Percentiles rank a stretch among this genome's conserved stretches.
Conservation (phyloP, 2,797 vertebrate species). For the Lacerta agilis region DNA sequence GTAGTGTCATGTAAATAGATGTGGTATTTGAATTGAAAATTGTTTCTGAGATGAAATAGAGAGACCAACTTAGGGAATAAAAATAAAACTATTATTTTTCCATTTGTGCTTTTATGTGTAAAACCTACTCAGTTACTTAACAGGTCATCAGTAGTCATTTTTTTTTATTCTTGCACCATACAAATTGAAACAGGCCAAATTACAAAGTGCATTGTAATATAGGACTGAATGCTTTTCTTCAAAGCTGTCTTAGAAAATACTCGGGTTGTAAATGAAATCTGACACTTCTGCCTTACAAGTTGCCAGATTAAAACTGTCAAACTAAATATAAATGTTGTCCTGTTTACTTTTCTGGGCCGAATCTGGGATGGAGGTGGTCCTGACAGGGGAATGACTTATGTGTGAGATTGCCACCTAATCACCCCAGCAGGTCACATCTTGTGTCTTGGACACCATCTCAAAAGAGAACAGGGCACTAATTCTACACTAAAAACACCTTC, state of each 20-base stretch:
- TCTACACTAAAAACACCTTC: not conserved
- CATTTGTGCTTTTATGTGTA: not conserved
- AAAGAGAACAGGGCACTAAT: not conserved
- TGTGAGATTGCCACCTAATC: too few species aligned
- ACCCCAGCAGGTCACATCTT: too few species aligned
- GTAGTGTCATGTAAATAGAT: slow-evolving; percentile 12
- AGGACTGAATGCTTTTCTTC: slow-evolving; percentile 7
- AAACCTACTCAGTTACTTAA: slow-evolving; percentile 21
- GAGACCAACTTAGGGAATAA: not conserved
- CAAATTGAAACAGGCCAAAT: slow-evolving; percentile 33
- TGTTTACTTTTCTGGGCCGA: not conserved
- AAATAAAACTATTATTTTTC: not conserved
- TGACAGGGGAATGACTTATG: too few species aligned
- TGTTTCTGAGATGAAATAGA: slow-evolving; percentile 12
- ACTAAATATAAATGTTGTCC: not conserved
- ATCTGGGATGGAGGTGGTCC: too few species aligned
- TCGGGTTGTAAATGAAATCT: not conserved
- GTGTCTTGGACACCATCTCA: too few species aligned
- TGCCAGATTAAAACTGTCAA: not conserved
- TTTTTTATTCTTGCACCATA: not conserved
- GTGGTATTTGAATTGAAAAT: not conserved
- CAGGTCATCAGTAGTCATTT: slow-evolving; percentile 11
- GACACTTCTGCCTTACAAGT: not conserved
- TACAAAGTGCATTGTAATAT: slow-evolving; percentile 3
- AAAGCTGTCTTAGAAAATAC: not conserved